Conservation (phyloP, 2,888 invertebrate species). For the Bugulina stolonifera region DNA sequence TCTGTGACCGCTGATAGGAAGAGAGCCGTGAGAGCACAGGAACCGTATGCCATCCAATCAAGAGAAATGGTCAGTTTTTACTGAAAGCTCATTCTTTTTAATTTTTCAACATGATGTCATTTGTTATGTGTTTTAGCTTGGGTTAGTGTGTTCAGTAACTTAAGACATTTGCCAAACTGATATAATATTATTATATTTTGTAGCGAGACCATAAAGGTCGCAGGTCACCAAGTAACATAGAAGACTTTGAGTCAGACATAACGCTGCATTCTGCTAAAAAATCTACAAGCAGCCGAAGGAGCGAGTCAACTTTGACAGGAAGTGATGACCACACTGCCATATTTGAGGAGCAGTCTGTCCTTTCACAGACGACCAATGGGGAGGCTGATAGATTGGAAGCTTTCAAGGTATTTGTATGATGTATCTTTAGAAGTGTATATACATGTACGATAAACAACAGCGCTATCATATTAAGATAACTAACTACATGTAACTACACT, state of each 20-base stretch:
- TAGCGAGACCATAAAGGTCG: neutral
- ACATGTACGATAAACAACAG: too few species aligned
- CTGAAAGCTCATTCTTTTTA: too few species aligned
- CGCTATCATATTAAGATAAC: too few species aligned
- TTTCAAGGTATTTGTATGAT: slow-evolving; percentile 7
- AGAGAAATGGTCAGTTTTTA: too few species aligned
- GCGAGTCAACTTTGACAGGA: neutral
- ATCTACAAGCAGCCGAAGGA: slow-evolving; percentile 30
- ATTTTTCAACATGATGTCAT: too few species aligned
- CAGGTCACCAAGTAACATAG: neutral
- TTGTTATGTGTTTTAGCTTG: too few species aligned
- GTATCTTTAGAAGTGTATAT: too few species aligned
- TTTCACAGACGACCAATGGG: neutral
- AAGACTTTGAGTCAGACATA: slow-evolving; percentile 29
- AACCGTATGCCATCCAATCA: neutral
- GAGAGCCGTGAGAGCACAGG: neutral
- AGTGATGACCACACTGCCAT: slow-evolving; percentile 1
- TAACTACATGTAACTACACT: too few species aligned
- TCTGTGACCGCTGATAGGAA: neutral
- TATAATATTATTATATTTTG: too few species aligned
- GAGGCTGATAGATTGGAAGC: slow-evolving; percentile 13
- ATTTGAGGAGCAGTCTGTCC: slow-evolving; percentile 12
- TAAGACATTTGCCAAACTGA: too few species aligned
- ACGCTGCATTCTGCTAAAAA: slow-evolving; percentile 28
- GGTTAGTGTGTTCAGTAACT: too few species aligned